Evolutionary conservation across 1,140 invertebrate genomes (phyloP).

Genomic region (Eubasilissa regina): DNA sequence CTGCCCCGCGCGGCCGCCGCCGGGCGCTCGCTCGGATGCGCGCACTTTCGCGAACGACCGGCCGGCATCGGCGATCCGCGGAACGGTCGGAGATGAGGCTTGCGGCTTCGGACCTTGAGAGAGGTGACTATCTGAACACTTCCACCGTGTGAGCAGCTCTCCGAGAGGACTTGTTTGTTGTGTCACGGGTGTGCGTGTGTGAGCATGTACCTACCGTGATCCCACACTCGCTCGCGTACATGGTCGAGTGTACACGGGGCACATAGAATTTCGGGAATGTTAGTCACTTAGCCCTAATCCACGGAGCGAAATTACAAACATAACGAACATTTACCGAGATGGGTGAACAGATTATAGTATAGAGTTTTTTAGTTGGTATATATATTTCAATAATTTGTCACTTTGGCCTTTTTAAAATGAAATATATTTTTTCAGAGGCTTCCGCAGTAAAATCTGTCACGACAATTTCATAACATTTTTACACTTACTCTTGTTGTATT

Average conservation of each 20-base stretch:
- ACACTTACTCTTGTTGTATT: too few relatives aligned
- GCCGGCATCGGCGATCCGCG: not conserved
- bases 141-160: not conserved
- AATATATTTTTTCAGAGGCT: too few relatives aligned
- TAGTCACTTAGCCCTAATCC: conserved; percentile 27
- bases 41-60: not conserved
- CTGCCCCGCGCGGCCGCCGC: not conserved
- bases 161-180: conserved; percentile 33
- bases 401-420: too few relatives aligned
- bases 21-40: not conserved
- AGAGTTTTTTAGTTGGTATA: too few relatives aligned
- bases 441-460: too few relatives aligned
- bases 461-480: too few relatives aligned
- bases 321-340: too few relatives aligned
- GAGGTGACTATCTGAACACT: conserved; percentile 29
- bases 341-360: too few relatives aligned
- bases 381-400: too few relatives aligned
- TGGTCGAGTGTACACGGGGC: conserved; percentile 19
- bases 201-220: conserved; percentile 14
- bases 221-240: conserved; percentile 1
- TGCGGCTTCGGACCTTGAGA: conserved; percentile 24
- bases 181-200: conserved; percentile 4
- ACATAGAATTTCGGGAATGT: conserved; percentile 27
- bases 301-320: not conserved
- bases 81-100: not conserved